phyloP scores from a whole-genome alignment of 1,140 invertebrate genomes.

The Rhyzopertha dominica region DNA sequence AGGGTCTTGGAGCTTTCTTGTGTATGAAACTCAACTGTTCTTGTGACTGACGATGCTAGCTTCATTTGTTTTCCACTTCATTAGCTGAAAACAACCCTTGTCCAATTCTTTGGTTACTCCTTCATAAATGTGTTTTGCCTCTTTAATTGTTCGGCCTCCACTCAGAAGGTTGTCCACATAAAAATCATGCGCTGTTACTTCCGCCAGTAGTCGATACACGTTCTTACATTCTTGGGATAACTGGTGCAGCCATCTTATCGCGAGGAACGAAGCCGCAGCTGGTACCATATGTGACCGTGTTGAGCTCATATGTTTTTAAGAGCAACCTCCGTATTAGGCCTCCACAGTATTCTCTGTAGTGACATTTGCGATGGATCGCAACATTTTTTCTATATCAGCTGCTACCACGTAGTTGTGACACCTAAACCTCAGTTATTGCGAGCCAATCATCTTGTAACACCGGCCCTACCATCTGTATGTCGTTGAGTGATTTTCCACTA shows the following conservation, averaged over 20 bases:
- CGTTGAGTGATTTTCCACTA: slow-evolving; percentile 16
- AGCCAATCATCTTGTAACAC: too few relatives aligned
- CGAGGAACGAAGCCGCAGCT: slow-evolving; percentile 26
- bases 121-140: slow-evolving; percentile 1
- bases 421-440: slow-evolving; percentile 29
- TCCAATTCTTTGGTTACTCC: slow-evolving; percentile 19
- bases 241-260: slow-evolving; percentile 23
- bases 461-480: slow-evolving; percentile 34
- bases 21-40: too few relatives aligned
- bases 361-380: slow-evolving; percentile 19
- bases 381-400: slow-evolving; percentile 27
- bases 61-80: too few relatives aligned
- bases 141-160: slow-evolving; percentile 18
- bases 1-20: too few relatives aligned
- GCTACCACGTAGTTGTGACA: not conserved
- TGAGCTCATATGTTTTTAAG: slow-evolving; percentile 33
- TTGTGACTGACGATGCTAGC: too few relatives aligned
- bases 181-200: slow-evolving; percentile 19
- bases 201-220: slow-evolving; percentile 20
- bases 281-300: slow-evolving; percentile 34
- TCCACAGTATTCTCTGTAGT: slow-evolving; percentile 46
- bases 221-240: slow-evolving; percentile 23
- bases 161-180: slow-evolving; percentile 35
- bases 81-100: slow-evolving; percentile 41
- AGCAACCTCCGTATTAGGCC: slow-evolving; percentile 11